Conservation (phyloP, 2,888 invertebrate genomes). For the Microchrysa polita region DNA sequence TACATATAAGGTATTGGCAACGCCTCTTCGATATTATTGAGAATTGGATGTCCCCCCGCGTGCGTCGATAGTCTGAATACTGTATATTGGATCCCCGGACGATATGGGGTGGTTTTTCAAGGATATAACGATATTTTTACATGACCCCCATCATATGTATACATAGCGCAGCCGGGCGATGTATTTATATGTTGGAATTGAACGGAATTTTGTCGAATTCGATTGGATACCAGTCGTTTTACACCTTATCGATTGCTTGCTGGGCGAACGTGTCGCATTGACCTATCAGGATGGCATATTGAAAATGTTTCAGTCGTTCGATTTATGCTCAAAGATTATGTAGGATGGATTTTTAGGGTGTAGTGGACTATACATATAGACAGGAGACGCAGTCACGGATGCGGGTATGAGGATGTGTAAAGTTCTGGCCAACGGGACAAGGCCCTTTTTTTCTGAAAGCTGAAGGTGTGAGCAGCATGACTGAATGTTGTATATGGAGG, state of each 20-base stretch:
- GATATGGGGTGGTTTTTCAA: conserved; percentile 21
- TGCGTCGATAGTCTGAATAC: conserved; percentile 8
- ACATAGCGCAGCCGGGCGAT: neutral
- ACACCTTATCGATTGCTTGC: conserved; percentile 34
- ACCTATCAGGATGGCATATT: conserved; percentile 37
- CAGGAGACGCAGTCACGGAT: too few relatives aligned
- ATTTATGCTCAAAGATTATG: too few relatives aligned
- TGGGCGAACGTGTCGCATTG: conserved; percentile 13
- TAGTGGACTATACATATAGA: too few relatives aligned
- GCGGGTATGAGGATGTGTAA: too few relatives aligned
- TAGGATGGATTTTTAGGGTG: too few relatives aligned
- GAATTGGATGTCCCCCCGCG: neutral
- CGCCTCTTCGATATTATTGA: conserved; percentile 46
- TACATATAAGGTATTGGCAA: conserved; percentile 46
- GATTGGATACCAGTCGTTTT: conserved; percentile 17
- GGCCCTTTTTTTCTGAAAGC: too few relatives aligned
- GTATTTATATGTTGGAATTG: conserved; percentile 20
- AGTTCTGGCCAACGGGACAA: too few relatives aligned
- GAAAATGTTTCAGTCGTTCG: too few relatives aligned
- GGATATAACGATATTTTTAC: conserved; percentile 23
- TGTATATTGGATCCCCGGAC: conserved; percentile 15
- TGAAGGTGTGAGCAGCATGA: too few relatives aligned
- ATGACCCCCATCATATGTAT: neutral
- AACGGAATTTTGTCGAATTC: conserved; percentile 2
- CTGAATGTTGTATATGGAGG: too few relatives aligned